Evolutionary conservation across 2,888 invertebrate genomes (phyloP).

Genomic region (Caenorhabditis uteleia): DNA sequence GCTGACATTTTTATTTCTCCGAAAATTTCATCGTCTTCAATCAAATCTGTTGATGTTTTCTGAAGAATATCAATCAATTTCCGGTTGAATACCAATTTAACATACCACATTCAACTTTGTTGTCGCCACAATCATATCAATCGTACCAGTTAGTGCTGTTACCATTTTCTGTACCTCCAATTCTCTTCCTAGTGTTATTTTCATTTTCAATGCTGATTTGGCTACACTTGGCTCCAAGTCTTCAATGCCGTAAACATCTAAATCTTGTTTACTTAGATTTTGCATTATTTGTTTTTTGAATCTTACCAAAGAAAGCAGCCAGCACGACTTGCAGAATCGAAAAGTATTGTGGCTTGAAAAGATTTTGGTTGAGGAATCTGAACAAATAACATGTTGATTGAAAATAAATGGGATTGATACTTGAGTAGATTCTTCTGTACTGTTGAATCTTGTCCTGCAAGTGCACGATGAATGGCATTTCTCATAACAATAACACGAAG

Average conservation of each 20-base stretch:
- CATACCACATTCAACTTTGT: constrained; percentile 23
- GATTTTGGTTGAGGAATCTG: constrained; percentile 76
- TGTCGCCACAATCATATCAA: constrained; percentile 49
- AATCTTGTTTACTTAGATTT: constrained; percentile 8
- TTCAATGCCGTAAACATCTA: constrained; percentile 53
- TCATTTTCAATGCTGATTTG: constrained; percentile 22
- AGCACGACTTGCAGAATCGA: constrained; percentile 55
- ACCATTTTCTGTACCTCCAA: constrained; percentile 50
- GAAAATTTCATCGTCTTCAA: constrained; percentile 42
- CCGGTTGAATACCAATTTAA: background rate
- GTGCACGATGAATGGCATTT: constrained; percentile 33
- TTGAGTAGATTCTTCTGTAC: constrained; percentile 84
- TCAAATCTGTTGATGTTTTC: constrained; percentile 14
- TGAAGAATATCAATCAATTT: background rate
- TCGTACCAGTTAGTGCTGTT: constrained; percentile 41
- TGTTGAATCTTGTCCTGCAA: constrained; percentile 25
- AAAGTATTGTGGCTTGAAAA: constrained; percentile 60
- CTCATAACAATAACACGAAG: constrained; percentile 31
- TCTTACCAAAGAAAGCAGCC: constrained; percentile 45
- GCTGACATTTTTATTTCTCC: constrained; percentile 45
- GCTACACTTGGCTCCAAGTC: constrained; percentile 21
- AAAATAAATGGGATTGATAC: constrained; percentile 71
- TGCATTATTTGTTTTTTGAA: background rate
- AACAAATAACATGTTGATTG: constrained; percentile 78
- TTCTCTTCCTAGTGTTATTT: constrained; percentile 37